Base-by-base conservation (phyloP, 2,797 vertebrate genomes). In the Phoebastria nigripes region DNA sequence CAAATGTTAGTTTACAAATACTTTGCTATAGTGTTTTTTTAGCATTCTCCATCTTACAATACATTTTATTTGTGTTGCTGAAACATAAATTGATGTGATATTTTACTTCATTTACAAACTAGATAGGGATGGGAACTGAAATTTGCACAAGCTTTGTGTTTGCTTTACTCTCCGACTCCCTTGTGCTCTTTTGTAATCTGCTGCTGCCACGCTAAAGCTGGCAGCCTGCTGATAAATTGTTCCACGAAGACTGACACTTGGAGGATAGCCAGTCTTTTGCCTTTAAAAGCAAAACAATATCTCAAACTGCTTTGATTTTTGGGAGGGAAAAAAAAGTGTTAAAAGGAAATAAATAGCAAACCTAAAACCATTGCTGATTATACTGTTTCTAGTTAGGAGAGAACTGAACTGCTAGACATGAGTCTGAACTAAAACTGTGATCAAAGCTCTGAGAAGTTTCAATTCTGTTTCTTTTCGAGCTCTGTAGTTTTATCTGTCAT, bases 151-250 rank as follows among this genome's bases (percentile, higher is more conserved):
- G 62, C 6, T 82, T 96, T 93, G 56, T 2, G 0, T 79, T 93
- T 93, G 46, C n/a, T 93, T 89, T 91, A 66, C 46, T 93, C 47
- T 89, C 54, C 28, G 12, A 69, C 91, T 94, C 82, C 79, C 71
- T 82, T 72, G 37, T 90, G 77, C 56, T 94, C 35, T 84, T 95
- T 49, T 54, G 67, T 87, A 96, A 95, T 93, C 90, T 93, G 15
- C 77, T 72, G 21, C 62, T 94, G 46, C 76, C 87, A 80, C 2
- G 6, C 63, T 93, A 59, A 94, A 88, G 74, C 94, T 93, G 94
- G 89, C 59, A 96, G 85, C 16, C 79, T 91, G 41, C 44, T 89
- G 93, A 97, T 96, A 95, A 96, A 93, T 93, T 95, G 42, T 16
- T 94, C n/a, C 73, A 42, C 12, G 52, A 95, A 96, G 94, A 96